A percentile compares a stretch with the other conserved stretches of the same genome.
These are phyloP conservation scores for Cinclus cinclus DNA, from an alignment of 2,113 vertebrate genomes.

Conservation along the genomic window DNA sequence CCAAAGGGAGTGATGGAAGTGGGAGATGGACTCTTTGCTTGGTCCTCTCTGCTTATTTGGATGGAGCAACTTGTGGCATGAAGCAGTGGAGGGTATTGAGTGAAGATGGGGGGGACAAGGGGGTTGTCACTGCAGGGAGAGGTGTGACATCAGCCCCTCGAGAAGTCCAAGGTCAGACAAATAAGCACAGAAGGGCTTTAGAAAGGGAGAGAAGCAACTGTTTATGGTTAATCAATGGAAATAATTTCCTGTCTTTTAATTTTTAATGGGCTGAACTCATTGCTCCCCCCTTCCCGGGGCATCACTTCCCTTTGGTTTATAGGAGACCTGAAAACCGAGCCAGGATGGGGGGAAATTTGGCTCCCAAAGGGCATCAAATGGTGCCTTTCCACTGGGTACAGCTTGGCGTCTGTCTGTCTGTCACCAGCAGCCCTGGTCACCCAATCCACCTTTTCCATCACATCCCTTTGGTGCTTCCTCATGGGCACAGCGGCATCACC, in stretches of 20 bases:
- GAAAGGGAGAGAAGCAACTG: not conserved
- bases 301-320: not conserved
- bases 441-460: accelerated
- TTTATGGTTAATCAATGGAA: constrained; percentile 48
- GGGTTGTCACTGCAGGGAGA: not conserved
- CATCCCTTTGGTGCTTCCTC: accelerated
- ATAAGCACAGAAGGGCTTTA: not conserved
- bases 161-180: not conserved
- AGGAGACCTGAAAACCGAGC: not conserved
- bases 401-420: not conserved
- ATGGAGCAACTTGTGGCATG: not conserved
- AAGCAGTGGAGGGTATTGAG: not conserved
- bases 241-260: constrained; percentile 36
- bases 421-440: not conserved
- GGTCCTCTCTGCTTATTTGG: not conserved
- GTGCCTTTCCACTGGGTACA: not conserved
- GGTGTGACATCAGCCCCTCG: not conserved
- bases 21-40: not conserved
- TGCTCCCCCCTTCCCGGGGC: not conserved
- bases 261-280: constrained; percentile 46
- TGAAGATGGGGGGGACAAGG: not conserved
- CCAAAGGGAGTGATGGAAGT: accelerated
- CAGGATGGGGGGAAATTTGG: accelerated
- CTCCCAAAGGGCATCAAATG: not conserved
- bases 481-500: accelerated